Evolutionary conservation across 2,113 vertebrate species (phyloP), one percentile per base, ranked within the genome.

Genomic region (Oophaga pumilio): DNA sequence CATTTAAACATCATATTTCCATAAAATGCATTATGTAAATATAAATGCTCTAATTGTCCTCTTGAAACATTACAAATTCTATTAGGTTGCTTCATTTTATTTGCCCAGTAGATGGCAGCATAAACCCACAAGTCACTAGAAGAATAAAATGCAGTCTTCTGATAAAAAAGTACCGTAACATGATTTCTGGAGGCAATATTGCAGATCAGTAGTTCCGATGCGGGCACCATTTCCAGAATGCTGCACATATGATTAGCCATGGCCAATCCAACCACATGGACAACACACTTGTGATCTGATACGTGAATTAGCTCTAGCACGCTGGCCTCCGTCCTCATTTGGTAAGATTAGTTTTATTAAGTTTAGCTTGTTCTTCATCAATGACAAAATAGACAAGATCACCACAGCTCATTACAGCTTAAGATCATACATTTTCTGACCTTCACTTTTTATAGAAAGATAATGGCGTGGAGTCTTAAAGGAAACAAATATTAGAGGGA

Each of bases 21-120:
- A 43, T 43, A 43, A 43, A 43, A 43, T 43, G 33, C 33, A 43
- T 43, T 43, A 43, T 43, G 33, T 43, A 43, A 43, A 43, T 43
- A 4, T 43, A 43, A 43, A 43, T 43, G 3, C 33, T 43, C 3
- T 43, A 43, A 43, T 43, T 43, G 33, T 43, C 33, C 53, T 13
- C 53, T 56, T 56, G 13, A 56, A 7, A 13, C 2, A 13, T 56
- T 9, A 56, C 53, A 56, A 56, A 64, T 64, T 64, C 22, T 64
- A 8, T n/a, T 4, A 11, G 24, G n/a, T 9, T 66, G 64, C 64
- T 66, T 66, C 24, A 66, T 4, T 24, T 17, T 71, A 17, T 8
- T 15, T 56, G 22, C 17, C 76, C 76, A 26, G 24, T 26, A 79
- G 76, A 79, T 79, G 76, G 52, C 76, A 57, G 53, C 76, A 79